Percentiles rank a stretch among this genome's conserved stretches.
These are phyloP conservation scores for Hystrix cristata DNA, from an alignment of 2,113 vertebrate genomes.

Conservation along the genomic window DNA sequence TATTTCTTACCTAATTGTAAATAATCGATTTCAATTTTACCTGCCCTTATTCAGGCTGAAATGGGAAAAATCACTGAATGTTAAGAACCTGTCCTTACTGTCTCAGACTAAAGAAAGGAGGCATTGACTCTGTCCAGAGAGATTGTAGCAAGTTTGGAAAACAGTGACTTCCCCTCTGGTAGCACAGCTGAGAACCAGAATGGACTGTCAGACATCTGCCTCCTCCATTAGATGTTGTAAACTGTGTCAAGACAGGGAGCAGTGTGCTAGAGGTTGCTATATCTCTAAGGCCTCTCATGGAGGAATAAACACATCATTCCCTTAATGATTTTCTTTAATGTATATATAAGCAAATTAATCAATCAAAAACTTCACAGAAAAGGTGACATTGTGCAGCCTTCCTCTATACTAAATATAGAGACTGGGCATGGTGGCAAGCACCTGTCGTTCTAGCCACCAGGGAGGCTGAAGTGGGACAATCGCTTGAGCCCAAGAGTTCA, in stretches of 20 bases:
- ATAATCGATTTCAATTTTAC: conserved; percentile 45
- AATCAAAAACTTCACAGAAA: neutral
- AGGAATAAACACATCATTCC: neutral
- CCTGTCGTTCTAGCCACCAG: neutral
- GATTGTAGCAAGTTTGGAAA: neutral
- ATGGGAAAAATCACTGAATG: conserved; percentile 1
- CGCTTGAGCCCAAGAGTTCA: neutral
- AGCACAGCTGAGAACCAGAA: neutral
- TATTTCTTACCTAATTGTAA: conserved; percentile 13
- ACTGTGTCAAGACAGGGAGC: neutral
- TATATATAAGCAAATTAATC: neutral
- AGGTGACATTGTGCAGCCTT: neutral
- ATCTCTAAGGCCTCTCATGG: neutral
- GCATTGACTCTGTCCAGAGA: neutral
- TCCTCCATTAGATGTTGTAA: neutral
- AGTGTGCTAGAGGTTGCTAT: neutral
- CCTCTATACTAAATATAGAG: neutral
- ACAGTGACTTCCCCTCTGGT: neutral
- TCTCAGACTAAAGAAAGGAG: neutral
- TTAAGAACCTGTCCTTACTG: neutral
- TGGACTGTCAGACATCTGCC: neutral
- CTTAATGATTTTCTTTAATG: conserved; percentile 14
- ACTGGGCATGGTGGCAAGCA: rapidly evolving
- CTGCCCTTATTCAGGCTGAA: neutral
- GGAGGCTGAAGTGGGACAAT: neutral